Conservation (phyloP, 23 tunicate genomes). For the Pegea sp. region DNA sequence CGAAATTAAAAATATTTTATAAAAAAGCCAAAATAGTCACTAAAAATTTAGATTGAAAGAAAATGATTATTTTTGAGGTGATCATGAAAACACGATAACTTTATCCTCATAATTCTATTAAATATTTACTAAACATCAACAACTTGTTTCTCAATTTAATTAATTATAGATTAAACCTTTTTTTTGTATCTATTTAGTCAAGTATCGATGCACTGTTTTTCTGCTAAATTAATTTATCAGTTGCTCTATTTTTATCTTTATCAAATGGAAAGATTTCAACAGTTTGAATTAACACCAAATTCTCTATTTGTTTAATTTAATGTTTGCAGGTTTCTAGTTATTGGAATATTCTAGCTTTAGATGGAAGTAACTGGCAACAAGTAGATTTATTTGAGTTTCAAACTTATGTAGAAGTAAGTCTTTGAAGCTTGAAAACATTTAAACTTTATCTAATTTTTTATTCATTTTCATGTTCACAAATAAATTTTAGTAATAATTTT, state of each 20-base stretch:
- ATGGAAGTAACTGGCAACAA: slow-evolving; percentile 96
- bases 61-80: too few relatives aligned
- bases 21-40: neutral
- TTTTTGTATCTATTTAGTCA: neutral
- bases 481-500: too few relatives aligned
- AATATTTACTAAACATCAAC: too few relatives aligned
- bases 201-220: neutral
- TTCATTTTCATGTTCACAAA: too few relatives aligned
- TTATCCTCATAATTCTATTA: too few relatives aligned
- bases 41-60: neutral
- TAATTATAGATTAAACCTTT: neutral
- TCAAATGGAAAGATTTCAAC: slow-evolving; percentile 1
- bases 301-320: too few relatives aligned
- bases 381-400: slow-evolving; percentile 86
- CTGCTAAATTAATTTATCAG: neutral
- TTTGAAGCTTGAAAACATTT: too few relatives aligned
- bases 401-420: slow-evolving; percentile 59
- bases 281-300: too few relatives aligned
- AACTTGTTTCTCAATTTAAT: neutral
- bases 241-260: neutral
- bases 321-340: slow-evolving; percentile 51
- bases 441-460: too few relatives aligned
- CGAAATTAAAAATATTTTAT: neutral
- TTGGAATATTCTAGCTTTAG: slow-evolving; percentile 83
- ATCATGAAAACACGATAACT: too few relatives aligned